Percentiles rank a stretch among this genome's conserved stretches.
Evolutionary conservation across 2,888 invertebrate species (phyloP).

Genomic region (Strigamia maritima): DNA sequence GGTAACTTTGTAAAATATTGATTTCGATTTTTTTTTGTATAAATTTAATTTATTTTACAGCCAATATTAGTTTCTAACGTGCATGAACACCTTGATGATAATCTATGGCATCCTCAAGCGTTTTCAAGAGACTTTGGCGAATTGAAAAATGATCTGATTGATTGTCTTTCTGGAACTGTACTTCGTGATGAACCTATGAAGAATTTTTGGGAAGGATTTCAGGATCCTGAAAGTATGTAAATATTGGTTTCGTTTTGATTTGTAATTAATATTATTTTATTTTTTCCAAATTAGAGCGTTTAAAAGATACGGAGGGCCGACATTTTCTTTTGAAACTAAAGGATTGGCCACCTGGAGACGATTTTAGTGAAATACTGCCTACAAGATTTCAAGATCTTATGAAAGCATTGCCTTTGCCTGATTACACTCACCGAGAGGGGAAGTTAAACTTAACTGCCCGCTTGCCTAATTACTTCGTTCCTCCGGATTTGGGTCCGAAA

Average conservation of each 20-base stretch:
- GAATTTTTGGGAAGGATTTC: constrained; percentile 97
- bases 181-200: constrained; percentile 87
- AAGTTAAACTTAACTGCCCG: constrained; percentile 84
- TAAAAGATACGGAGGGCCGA: constrained; percentile 51
- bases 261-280: not conserved
- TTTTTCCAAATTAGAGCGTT: constrained; percentile 48
- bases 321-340: constrained; percentile 90
- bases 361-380: constrained; percentile 76
- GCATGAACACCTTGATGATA: constrained; percentile 68
- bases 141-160: constrained; percentile 84
- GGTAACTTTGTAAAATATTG: constrained; percentile 38
- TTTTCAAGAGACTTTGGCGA: constrained; percentile 90
- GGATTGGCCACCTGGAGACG: constrained; percentile 96
- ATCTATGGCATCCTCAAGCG: constrained; percentile 86
- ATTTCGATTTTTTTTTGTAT: not conserved
- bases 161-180: constrained; percentile 84
- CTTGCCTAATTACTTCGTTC: constrained; percentile 86
- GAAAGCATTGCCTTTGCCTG: constrained; percentile 80
- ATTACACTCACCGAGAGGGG: constrained; percentile 86
- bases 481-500: constrained; percentile 94
- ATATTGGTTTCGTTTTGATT: not conserved
- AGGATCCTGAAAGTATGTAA: constrained; percentile 64
- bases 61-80: constrained; percentile 92
- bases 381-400: constrained; percentile 83
- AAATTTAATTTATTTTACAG: constrained; percentile 54